Evolutionary conservation across 35 echinoderm and acorn worm species (phyloP), one percentile per base, ranked within the genome.

Genomic region (Stichopus chloronotus): DNA sequence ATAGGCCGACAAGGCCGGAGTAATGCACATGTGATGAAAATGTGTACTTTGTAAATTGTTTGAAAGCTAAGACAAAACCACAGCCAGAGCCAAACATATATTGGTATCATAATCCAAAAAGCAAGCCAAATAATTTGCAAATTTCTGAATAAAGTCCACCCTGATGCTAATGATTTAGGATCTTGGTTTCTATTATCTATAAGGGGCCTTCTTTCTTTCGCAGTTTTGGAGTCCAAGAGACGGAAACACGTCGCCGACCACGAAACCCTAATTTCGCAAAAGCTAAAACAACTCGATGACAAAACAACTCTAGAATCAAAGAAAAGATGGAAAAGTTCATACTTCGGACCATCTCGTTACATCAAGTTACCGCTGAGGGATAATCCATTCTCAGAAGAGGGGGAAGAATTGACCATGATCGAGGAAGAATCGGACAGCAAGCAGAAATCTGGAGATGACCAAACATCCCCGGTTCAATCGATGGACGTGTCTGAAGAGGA

Each of bases 361-460:
- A 85, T 85, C 17, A 8, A 85, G 14, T 22, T 85, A 59, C 82
- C 82, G 58, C 55, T 85, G 12, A 13, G 82, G 82, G 24, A 85
- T 58, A 85, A 85, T 85, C 55, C 55, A 57, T 78, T 78, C 71
- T 92, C 90, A 9, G 90, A 92, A 56, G 25, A 11, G 2, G 56
- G 53, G 5, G 90, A 87, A 52, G 92, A 86, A 21, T 10, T 4
- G 54, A 53, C 17, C 22, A 23, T 7, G 10, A 7, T 11, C 5
- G 82, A 85, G 52, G 14, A 58, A 58, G 7, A n/a, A 2, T 4
- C 22, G 69, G 69, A 74, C 19, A 4, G 22, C 69, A 0, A 43
- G 30, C 23, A 21, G 6, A 78, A 78, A 3, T 5, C 57, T 25
- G 5, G 19, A n/a, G 19, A 85, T 17, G 55, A 85, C 57, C 21